These are phyloP conservation scores for Rhodinocichla rosea DNA, from an alignment of 2,113 vertebrate genomes.

Conservation along the genomic window DNA sequence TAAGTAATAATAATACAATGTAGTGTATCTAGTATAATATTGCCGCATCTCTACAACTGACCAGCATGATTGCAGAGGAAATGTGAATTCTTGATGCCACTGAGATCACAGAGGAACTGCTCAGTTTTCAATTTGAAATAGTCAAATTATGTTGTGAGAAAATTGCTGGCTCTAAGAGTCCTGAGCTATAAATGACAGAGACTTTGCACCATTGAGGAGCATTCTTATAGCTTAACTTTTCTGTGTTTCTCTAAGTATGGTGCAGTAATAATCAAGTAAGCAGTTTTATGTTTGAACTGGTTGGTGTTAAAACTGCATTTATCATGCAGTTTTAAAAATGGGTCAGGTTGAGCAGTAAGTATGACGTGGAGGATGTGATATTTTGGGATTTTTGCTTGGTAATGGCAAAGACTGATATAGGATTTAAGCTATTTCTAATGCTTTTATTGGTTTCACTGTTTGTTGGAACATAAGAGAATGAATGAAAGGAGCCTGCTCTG, in stretches of 20 bases:
- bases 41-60: not conserved
- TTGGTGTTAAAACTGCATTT: not conserved
- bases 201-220: not conserved
- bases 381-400: not conserved
- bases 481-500: not conserved
- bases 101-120: not conserved
- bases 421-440: not conserved
- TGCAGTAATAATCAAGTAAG: not conserved
- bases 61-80: not conserved
- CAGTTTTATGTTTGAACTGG: not conserved
- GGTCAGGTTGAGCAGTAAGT: not conserved
- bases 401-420: not conserved
- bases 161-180: not conserved
- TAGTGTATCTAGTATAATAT: not conserved
- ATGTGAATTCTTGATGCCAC: not conserved
- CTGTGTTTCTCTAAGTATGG: not conserved
- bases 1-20: not conserved
- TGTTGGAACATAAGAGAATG: not conserved
- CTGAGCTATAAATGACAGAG: not conserved
- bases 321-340: not conserved
- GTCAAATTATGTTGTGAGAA: not conserved
- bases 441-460: not conserved
- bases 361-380: not conserved
- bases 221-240: not conserved
- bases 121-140: not conserved